A percentile compares a stretch with the other conserved stretches of the same genome.
Evolutionary conservation across 2,113 vertebrate species (phyloP).

Genomic region (Nerophis lumbriciformis): DNA sequence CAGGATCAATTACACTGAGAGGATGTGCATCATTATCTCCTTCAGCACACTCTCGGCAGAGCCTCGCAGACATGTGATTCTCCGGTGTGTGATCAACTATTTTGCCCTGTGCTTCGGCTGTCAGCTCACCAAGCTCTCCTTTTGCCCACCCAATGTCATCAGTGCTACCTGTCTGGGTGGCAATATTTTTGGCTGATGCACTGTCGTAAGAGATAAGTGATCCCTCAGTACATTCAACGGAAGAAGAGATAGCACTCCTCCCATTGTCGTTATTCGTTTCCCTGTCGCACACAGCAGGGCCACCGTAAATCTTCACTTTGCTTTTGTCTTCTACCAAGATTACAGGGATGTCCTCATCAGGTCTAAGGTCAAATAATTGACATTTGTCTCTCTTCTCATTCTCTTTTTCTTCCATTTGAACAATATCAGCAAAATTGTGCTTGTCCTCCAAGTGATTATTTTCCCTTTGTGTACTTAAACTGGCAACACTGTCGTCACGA

Average conservation of each 20-base stretch:
- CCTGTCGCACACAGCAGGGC: conserved; percentile 16
- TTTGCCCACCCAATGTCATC: conserved; percentile 19
- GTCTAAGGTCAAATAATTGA: conserved; percentile 25
- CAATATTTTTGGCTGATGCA: conserved; percentile 25
- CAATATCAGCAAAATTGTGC: conserved; percentile 20
- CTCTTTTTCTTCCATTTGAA: conserved; percentile 11
- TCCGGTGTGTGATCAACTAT: conserved; percentile 38
- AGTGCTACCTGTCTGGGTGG: conserved; percentile 11
- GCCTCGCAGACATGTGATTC: conserved; percentile 29
- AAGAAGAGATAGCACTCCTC: conserved; percentile 11
- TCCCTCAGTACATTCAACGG: conserved; percentile 20
- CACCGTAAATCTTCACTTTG: conserved; percentile 33
- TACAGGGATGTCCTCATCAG: conserved; percentile 13
- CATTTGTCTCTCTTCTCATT: conserved; percentile 15
- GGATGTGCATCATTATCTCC: conserved; percentile 50
- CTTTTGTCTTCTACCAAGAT: conserved; percentile 23
- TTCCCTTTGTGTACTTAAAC: conserved; percentile 9
- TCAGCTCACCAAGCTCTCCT: conserved; percentile 25
- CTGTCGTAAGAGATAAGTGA: conserved; percentile 22
- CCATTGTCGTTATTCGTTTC: conserved; percentile 44
- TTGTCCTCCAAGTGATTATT: conserved; percentile 23
- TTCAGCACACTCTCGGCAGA: conserved; percentile 44
- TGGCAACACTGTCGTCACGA: conserved; percentile 13
- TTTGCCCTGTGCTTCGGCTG: conserved; percentile 27
- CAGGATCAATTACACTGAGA: conserved; percentile 54